phyloP scores from a whole-genome alignment of 2,113 vertebrate genomes.

The Prietella phreatophila region DNA sequence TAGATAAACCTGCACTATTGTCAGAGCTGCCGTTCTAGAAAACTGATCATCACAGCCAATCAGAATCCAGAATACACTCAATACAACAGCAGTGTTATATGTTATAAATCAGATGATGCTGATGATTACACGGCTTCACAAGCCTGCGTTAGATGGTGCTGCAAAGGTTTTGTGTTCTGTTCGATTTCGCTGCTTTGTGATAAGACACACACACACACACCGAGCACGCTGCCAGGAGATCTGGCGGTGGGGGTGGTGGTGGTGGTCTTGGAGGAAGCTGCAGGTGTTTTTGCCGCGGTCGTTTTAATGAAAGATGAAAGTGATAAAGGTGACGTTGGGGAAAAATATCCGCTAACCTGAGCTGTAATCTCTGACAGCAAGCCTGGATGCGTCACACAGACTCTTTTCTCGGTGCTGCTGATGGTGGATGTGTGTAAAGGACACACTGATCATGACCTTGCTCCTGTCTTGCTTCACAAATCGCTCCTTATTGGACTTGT shows the following conservation, averaged over 20 bases:
- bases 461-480: neutral
- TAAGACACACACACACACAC: neutral
- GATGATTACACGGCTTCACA: neutral
- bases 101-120: neutral
- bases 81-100: neutral
- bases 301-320: conserved; percentile 44
- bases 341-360: conserved; percentile 24
- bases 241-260: neutral
- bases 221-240: neutral
- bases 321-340: conserved; percentile 20
- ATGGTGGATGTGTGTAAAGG: neutral
- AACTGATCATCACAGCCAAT: neutral
- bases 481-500: neutral
- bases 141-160: neutral
- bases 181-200: neutral
- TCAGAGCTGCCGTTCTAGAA: neutral
- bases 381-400: neutral
- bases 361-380: neutral
- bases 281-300: neutral
- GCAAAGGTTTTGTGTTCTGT: neutral
- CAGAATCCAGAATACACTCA: neutral
- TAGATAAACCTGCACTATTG: neutral
- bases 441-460: neutral
- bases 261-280: neutral
- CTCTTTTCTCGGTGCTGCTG: neutral